Evolutionary conservation across 2,797 vertebrate species (phyloP), one percentile per base, ranked within the genome.

Genomic region (Acanthis flammea): DNA sequence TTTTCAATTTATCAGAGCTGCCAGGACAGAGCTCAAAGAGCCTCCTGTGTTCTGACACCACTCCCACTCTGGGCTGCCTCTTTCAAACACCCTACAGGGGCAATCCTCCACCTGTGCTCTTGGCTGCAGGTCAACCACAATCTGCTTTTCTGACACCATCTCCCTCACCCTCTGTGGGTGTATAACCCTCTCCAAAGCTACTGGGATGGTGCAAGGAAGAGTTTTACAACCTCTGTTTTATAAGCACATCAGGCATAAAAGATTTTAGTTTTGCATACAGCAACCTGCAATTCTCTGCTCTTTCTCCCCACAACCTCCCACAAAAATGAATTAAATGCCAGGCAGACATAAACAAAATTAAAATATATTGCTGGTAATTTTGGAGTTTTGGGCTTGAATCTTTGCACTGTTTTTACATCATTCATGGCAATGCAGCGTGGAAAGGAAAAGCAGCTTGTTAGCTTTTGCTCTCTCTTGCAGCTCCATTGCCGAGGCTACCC

Each of bases 391-490:
- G 21, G 23, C 62, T 74, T 50, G 22, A 24, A 33, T 22, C 21
- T 53, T 51, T 53, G 5, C 37, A 30, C 27, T 0, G 0, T 61
- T 90, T 66, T 77, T 35, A 53, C 13, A 42, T 30, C 45, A 45
- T 18, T 9, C 0, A 0, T 33, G 79, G 19, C 79, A 73, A 54
- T 7, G 37, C 28, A 48, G 41, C 0, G 0, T 16, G 18, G 51
- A 31, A 88, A 63, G n/a, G 44, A 66, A 63, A 77, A 27, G 57
- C 31, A 8, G 53, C 42, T 74, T 48, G 10, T 41, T 42, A 83
- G 41, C 6, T 53, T 18, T 14, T 63, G 57, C 37, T 35, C 71
- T 33, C 61, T 78, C 72, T n/a, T 14, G 22, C 76, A 74, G 65
- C 24, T 67, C 60, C 33, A 18, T 15, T 30, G 44, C 24, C 0